Conservation (phyloP, 2,797 vertebrate species). For the Decapterus maruadsi region DNA sequence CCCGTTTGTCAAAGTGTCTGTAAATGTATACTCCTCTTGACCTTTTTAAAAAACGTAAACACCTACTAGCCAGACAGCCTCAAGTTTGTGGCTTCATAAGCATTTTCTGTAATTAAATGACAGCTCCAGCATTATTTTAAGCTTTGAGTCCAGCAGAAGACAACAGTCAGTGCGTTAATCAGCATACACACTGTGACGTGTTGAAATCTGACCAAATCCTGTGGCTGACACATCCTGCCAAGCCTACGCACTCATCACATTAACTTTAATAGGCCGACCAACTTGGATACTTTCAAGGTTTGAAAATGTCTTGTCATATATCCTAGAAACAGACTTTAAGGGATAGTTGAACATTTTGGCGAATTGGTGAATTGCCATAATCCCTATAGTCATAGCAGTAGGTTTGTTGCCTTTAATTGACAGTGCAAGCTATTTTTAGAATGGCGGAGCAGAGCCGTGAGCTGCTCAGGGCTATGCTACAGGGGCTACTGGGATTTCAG, state of each 20-base stretch:
- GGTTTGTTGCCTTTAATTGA: too few species aligned
- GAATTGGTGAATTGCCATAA: too few species aligned
- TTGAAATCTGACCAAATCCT: not conserved
- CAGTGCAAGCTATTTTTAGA: too few species aligned
- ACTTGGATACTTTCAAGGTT: too few species aligned
- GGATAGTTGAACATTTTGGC: too few species aligned
- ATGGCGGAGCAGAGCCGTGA: too few species aligned
- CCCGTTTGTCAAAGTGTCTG: conserved; percentile 9
- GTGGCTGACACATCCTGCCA: not conserved
- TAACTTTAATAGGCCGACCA: too few species aligned
- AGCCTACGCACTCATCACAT: not conserved
- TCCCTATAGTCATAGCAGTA: too few species aligned
- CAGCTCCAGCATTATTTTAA: not conserved
- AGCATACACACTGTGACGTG: not conserved
- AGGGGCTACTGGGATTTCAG: too few species aligned
- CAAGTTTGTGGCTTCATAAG: not conserved
- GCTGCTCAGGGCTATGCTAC: too few species aligned
- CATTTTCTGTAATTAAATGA: conserved; percentile 1
- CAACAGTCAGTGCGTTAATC: not conserved
- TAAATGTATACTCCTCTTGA: not conserved
- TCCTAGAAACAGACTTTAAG: too few species aligned
- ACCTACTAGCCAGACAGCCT: not conserved
- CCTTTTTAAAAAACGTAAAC: conserved; percentile 24
- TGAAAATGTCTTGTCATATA: too few species aligned
- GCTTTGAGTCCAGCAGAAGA: not conserved